Conservation (phyloP, 2,797 vertebrate genomes). For the Pseudopleuronectes americanus region DNA sequence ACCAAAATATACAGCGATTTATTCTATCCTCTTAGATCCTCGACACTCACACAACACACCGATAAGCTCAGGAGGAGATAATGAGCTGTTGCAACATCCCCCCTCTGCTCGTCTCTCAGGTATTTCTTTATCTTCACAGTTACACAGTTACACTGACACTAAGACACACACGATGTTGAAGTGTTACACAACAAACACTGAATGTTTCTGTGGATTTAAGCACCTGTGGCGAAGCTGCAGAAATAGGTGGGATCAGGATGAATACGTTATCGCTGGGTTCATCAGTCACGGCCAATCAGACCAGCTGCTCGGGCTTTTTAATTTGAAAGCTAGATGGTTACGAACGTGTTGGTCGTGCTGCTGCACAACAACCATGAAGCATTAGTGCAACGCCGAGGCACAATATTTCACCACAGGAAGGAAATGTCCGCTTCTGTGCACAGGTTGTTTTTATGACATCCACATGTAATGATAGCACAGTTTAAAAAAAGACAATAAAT, state of each 20-base stretch:
- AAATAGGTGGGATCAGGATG: neutral
- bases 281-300: slow-evolving; percentile 9
- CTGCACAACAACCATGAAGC: neutral
- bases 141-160: neutral
- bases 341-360: slow-evolving; percentile 12
- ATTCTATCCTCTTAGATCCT: slow-evolving; percentile 15
- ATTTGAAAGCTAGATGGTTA: slow-evolving; percentile 7
- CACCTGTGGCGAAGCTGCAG: neutral
- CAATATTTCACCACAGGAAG: slow-evolving; percentile 1
- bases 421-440: neutral
- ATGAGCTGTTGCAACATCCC: slow-evolving; percentile 30
- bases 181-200: neutral
- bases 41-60: neutral
- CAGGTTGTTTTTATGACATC: too few relatives aligned
- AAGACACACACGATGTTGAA: neutral
- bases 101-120: slow-evolving; percentile 7
- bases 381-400: neutral
- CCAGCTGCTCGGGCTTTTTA: neutral
- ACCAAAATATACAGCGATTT: neutral
- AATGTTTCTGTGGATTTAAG: slow-evolving; percentile 6
- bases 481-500: neutral
- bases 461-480: too few relatives aligned
- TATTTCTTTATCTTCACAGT: slow-evolving; percentile 24
- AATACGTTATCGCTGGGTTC: neutral
- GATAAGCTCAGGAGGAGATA: slow-evolving; percentile 41